Evolutionary conservation across 53 echinoderm and acorn worm species (phyloP).

Genomic region (Astropecten irregularis): DNA sequence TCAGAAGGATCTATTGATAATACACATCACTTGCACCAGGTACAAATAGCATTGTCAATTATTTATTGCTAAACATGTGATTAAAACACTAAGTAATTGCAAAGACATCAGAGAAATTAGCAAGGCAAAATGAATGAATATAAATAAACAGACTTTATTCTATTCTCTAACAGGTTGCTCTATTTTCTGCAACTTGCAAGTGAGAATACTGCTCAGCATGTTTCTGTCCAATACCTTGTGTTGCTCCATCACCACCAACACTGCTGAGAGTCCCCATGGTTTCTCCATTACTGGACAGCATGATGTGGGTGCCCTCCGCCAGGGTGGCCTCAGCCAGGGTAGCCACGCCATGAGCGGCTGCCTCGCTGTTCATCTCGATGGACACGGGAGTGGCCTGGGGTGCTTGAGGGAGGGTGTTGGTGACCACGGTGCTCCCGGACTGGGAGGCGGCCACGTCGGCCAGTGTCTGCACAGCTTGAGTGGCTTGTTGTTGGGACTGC

Average conservation of each 20-base stretch:
- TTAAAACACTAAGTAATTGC: no score
- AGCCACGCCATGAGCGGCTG: constrained; percentile 77
- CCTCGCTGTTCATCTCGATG: constrained; percentile 78
- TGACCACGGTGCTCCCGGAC: constrained; percentile 59
- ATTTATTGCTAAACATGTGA: no score
- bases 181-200: no score
- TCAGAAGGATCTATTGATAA: constrained; percentile 86
- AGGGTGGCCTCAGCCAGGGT: constrained; percentile 82
- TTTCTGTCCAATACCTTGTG: constrained; percentile 63
- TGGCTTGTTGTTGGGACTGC: constrained; percentile 78
- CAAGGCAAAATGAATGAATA: no score
- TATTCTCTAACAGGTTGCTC: no score
- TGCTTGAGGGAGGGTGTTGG: constrained; percentile 66
- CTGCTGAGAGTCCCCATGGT: constrained; percentile 72
- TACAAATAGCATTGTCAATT: no score
- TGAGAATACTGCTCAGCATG: no score
- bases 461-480: constrained; percentile 91
- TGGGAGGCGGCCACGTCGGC: constrained; percentile 93
- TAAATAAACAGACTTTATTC: no score
- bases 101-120: no score
- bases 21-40: constrained; percentile 74
- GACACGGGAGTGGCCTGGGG: constrained; percentile 75
- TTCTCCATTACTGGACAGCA: constrained; percentile 78
- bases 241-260: constrained; percentile 73
- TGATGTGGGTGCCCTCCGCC: constrained; percentile 85